These are phyloP conservation scores for Entosphenus tridentatus DNA, from an alignment of 2,113 vertebrate species.

Conservation along the genomic window DNA sequence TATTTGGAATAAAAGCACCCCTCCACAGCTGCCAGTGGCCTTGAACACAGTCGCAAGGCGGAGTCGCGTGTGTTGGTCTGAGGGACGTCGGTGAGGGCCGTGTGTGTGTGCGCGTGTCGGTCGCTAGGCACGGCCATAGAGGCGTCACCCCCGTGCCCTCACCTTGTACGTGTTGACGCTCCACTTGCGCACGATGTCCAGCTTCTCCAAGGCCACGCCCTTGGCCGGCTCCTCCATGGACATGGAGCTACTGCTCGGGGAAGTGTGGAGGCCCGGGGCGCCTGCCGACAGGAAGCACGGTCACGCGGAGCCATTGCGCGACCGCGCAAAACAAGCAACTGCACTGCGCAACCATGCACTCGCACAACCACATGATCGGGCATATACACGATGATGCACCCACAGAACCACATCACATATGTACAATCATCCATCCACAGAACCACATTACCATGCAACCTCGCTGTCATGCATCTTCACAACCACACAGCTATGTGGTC, in stretches of 20 bases:
- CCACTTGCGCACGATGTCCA: constrained; percentile 80
- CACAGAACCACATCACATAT: neutral
- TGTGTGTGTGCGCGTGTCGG: no score
- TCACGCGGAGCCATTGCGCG: neutral
- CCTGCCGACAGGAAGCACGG: constrained; percentile 24
- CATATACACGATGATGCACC: neutral
- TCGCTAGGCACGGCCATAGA: no score
- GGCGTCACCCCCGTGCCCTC: no score
- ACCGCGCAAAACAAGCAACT: neutral
- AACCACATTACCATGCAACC: neutral
- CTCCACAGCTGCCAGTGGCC: no score
- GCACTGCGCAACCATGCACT: neutral
- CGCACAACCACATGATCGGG: neutral
- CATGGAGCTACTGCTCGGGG: constrained; percentile 27
- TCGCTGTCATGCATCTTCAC: neutral
- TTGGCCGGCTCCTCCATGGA: constrained; percentile 36
- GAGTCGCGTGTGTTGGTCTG: no score
- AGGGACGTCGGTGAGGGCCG: no score
- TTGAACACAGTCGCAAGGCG: no score
- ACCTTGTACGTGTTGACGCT: constrained; percentile 94
- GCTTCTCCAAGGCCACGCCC: constrained; percentile 73
- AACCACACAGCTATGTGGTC: no score
- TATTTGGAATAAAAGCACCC: no score
- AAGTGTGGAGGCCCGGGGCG: constrained; percentile 37
- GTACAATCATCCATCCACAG: neutral